Base-by-base conservation (phyloP, 1,140 invertebrate genomes). In the Drosophila subpulchrella region DNA sequence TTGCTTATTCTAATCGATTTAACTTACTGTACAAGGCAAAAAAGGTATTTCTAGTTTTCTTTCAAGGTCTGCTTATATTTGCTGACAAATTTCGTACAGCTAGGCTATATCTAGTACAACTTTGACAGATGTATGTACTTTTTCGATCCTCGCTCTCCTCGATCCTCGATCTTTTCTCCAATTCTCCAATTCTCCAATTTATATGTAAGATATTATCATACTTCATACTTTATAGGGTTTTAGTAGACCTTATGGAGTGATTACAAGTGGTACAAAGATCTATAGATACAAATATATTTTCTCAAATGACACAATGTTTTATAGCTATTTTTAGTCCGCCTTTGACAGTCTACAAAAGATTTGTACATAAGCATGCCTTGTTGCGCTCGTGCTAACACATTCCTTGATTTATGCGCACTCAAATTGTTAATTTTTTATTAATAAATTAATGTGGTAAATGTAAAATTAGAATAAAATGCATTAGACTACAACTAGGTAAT, bases 391-490 rank as follows among this genome's bases (percentile, higher is more conserved):
- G 47, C 4, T 51, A 30, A 32, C 48, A 63, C 36, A 44, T 30
- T 51, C 20, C 63, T 17, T 65, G 44, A 11, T 62, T 41, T 56
- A 57, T 59, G 13, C 44, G 53, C 72, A 57, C 83, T 66, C 77
- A 60, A 74, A 70, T 89, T 60, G 72, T 74, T 88, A 76, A 51
- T 70, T 61, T 36, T 82, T 70, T 76, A 73, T 79, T 83, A 79
- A 83, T 83, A 80, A 74, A 53, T 72, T 70, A 83, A 79, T 85
- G 62, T 13, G 20, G 11, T 42, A 60, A 15, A 46, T 57, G 70
- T 73, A 63, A 76, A 83, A 68, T 81, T 73, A 80, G 38, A 60
- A 89, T 84, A 84, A 88, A 88, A 88, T 89, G 84, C 84, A 89
- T 89, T 84, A 70, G 68, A 55, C 84, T 88, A 88, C 41, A 73